Evolutionary conservation across 2,797 vertebrate species (phyloP), one percentile per base, ranked within the genome.

Genomic region (Poeciliopsis gracilis): DNA sequence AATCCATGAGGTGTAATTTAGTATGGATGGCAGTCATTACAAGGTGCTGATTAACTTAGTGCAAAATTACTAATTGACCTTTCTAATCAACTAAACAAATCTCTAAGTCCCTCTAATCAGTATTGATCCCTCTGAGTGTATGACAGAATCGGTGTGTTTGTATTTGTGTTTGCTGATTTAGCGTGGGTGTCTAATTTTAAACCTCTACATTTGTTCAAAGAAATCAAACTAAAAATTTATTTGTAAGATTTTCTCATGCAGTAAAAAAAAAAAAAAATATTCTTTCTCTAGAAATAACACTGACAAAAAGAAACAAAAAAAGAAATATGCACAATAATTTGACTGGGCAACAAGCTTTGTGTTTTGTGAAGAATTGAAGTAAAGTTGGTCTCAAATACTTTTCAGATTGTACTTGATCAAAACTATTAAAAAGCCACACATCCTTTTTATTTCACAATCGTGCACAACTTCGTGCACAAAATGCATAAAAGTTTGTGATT

Each of bases 61-160:
- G 93, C 94, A 95, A 95, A 96, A 96, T 96, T 96, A 96, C 94
- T 96, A 95, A 96, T 96, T 96, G 95, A 96, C 95, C 95, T 96
- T 95, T 96, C 94, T 96, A 96, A 96, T 96, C 95, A 96, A 96
- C 95, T 96, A 96, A 96, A 95, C 95, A 96, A 95, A 96, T 96
- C 93, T 95, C 91, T 94, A 92, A 93, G 91, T 95, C 91, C 88
- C 91, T 73, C 94, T 96, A 96, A 96, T 96, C 95, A 96, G 94
- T 96, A 96, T 96, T 94, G 95, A 96, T 96, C 92, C 78, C 47
- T 61, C 59, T 73, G 63, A 84, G 93, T 88, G 84, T 91, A 89
- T 91, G 91, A 92, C 92, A 87, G 86, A 84, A 85, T 74, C 1
- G 38, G 71, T 74, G 61, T 47, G 46, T 75, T 57, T 47, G 46